Percentiles rank a stretch among this genome's conserved stretches.
Evolutionary conservation across 2,888 invertebrate species (phyloP).

Genomic region (Chloroclysta siterata): DNA sequence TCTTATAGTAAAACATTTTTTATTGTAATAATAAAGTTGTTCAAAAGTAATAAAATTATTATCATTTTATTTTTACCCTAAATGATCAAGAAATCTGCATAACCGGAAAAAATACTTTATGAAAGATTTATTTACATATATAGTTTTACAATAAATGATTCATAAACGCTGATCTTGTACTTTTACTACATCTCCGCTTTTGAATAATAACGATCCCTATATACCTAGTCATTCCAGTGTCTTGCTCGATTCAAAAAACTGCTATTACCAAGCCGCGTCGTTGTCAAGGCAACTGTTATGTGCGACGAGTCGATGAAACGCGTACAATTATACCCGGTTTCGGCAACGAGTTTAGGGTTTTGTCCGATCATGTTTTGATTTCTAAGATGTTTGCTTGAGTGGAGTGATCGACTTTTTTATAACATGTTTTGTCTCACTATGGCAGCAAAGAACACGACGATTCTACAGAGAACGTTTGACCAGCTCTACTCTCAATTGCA

Average conservation of each 20-base stretch:
- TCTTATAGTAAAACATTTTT: too few species aligned
- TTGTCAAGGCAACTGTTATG: conserved; percentile 7
- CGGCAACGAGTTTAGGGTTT: not conserved
- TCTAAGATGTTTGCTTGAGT: not conserved
- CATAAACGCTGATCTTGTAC: too few species aligned
- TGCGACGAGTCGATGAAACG: not conserved
- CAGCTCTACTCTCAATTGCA: conserved; percentile 61
- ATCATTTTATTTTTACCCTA: too few species aligned
- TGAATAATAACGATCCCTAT: not conserved
- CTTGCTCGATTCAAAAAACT: not conserved
- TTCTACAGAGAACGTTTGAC: conserved; percentile 33
- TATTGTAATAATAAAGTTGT: too few species aligned
- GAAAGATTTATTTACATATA: too few species aligned
- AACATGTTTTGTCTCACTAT: not conserved
- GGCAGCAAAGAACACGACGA: not conserved
- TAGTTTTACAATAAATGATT: too few species aligned
- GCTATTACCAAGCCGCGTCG: not conserved
- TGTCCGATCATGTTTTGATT: not conserved
- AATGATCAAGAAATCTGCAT: too few species aligned
- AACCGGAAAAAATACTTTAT: too few species aligned
- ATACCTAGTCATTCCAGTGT: not conserved
- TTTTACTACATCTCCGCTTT: too few species aligned
- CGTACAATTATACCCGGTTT: not conserved
- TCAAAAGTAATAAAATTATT: too few species aligned
- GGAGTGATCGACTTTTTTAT: not conserved